These are phyloP conservation scores for Egretta garzetta DNA, from an alignment of 2,113 vertebrate species.

Conservation along the genomic window DNA sequence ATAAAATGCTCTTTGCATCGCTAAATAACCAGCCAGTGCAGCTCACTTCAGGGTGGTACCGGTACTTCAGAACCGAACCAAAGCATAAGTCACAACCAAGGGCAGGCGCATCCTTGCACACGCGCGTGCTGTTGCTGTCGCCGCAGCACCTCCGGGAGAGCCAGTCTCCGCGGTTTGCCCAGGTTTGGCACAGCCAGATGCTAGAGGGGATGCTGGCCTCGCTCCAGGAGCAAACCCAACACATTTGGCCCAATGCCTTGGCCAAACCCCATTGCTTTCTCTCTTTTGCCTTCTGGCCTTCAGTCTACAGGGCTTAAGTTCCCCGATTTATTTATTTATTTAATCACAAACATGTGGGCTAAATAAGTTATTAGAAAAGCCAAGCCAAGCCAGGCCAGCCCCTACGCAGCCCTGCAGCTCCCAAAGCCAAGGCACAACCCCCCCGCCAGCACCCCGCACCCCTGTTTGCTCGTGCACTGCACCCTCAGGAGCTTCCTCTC, in stretches of 20 bases:
- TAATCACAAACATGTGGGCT: too few relatives aligned
- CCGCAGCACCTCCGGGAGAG: not conserved
- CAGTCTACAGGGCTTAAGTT: not conserved
- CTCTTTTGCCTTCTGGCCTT: not conserved
- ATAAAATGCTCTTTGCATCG: conserved; percentile 21
- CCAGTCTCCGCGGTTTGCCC: rapidly evolving
- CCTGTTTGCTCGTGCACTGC: rapidly evolving
- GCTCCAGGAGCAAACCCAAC: not conserved
- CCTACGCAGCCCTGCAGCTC: rapidly evolving
- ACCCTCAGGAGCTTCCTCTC: not conserved
- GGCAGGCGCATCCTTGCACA: rapidly evolving
- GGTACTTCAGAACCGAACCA: not conserved
- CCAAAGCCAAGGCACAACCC: too few relatives aligned
- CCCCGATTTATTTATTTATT: not conserved
- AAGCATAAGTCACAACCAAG: not conserved
- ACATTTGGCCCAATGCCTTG: not conserved
- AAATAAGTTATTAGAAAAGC: rapidly evolving
- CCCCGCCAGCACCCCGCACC: not conserved
- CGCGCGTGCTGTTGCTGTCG: rapidly evolving
- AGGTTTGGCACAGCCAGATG: not conserved
- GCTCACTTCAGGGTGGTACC: rapidly evolving
- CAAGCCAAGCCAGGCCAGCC: not conserved
- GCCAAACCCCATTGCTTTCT: not conserved
- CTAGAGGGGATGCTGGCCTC: not conserved
- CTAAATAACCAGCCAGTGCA: not conserved